Evolutionary conservation across 2,113 vertebrate species (phyloP).

Genomic region (Varanus salvator): DNA sequence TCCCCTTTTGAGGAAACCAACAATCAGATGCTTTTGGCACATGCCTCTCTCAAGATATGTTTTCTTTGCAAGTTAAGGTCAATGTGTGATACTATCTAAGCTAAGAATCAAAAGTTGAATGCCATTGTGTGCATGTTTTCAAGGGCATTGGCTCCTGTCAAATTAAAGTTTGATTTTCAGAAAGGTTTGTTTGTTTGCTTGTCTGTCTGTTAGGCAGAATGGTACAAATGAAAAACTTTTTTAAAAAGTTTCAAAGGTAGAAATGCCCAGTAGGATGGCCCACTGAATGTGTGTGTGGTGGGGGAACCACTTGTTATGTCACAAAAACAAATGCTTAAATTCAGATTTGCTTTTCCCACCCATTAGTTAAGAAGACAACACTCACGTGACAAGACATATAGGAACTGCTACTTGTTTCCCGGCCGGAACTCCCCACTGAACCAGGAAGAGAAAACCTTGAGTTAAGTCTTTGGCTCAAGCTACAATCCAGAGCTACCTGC

Average conservation of each 20-base stretch:
- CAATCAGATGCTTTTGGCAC: slow-evolving; percentile 69
- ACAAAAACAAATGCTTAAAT: neutral
- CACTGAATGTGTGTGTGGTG: neutral
- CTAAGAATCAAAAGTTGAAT: slow-evolving; percentile 45
- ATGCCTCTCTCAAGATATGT: slow-evolving; percentile 48
- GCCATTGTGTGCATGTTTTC: neutral
- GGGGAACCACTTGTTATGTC: neutral
- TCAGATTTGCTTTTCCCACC: neutral
- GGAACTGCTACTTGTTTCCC: too few relatives aligned
- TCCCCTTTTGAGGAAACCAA: slow-evolving; percentile 42
- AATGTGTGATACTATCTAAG: slow-evolving; percentile 46
- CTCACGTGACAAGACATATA: too few relatives aligned
- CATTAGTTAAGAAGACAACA: too few relatives aligned
- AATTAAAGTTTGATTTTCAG: neutral
- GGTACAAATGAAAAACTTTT: accelerated
- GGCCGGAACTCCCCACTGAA: too few relatives aligned
- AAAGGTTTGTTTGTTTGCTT: neutral
- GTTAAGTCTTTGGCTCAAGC: too few relatives aligned
- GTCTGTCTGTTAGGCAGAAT: neutral
- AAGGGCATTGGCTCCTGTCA: slow-evolving; percentile 16
- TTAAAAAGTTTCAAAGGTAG: too few relatives aligned
- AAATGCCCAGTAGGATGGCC: neutral
- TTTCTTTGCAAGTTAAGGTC: slow-evolving; percentile 54
- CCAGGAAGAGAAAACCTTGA: too few relatives aligned
- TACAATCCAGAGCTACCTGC: neutral